A percentile compares a stretch with the other conserved stretches of the same genome.
Conservation (phyloP, 2,797 vertebrate genomes). For the Cyclura pinguis region DNA sequence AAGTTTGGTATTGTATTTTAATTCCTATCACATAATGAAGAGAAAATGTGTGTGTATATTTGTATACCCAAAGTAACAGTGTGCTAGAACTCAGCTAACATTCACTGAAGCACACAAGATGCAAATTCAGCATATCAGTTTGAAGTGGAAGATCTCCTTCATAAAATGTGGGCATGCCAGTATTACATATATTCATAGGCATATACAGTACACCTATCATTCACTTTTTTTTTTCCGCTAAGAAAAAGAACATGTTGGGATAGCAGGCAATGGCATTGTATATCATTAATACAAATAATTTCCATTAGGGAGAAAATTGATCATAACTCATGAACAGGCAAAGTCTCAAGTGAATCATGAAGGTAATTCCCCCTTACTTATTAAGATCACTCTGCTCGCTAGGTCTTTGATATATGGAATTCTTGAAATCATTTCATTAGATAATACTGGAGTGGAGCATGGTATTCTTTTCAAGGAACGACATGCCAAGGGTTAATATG, state of each 20-base stretch:
- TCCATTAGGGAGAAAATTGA: slow-evolving; percentile 31
- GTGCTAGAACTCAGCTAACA: neutral
- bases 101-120: neutral
- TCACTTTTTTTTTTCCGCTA: slow-evolving; percentile 47
- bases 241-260: slow-evolving; percentile 33
- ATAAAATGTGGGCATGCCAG: neutral
- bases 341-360: slow-evolving; percentile 54
- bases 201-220: neutral
- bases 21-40: neutral
- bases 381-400: slow-evolving; percentile 35
- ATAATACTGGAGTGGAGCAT: neutral
- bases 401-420: slow-evolving; percentile 55
- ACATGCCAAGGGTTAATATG: slow-evolving; percentile 45
- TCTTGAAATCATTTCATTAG: slow-evolving; percentile 50
- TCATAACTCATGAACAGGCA: slow-evolving; percentile 51
- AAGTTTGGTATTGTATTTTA: neutral
- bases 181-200: neutral
- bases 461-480: slow-evolving; percentile 29
- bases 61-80: neutral
- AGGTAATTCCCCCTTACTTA: slow-evolving; percentile 58
- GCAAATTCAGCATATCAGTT: neutral
- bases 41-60: neutral
- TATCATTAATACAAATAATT: slow-evolving; percentile 53
- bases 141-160: neutral
- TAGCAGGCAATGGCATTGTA: slow-evolving; percentile 18